Evolutionary conservation across 2,888 invertebrate species (phyloP), one percentile per base, ranked within the genome.

Genomic region (Encarsia formosa): DNA sequence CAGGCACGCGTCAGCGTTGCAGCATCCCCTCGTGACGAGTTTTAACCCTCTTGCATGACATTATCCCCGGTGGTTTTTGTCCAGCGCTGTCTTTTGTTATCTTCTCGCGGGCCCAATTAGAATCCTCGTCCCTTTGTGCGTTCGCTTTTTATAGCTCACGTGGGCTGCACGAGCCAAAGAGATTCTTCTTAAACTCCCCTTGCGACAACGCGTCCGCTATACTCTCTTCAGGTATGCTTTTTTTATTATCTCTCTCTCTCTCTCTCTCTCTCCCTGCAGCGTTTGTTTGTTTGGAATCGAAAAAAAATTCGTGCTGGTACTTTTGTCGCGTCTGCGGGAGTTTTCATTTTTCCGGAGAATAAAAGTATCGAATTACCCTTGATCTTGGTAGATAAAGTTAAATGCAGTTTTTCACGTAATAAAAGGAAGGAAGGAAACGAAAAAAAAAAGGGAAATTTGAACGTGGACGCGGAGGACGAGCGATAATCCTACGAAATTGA

Each of bases 121-220:
- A 70, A 68, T 68, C 71, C 63, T 71, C 70, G 68, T 54, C 69
- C 72, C 29, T 29, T 29, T 29, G 29, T 34, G 16, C 73, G 73
- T 74, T 53, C 59, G 67, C n/a, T n/a, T n/a, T n/a, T n/a, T n/a
- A n/a, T n/a, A n/a, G n/a, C 70, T 65, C 73, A 73, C 74, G 73
- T 73, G 72, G 71, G 69, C 58, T 58, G 62, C 73, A 72, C 73
- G 73, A 73, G 73, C 68, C 69, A 23, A 32, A 31, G 29, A 42
- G 55, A 29, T 34, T 13, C 16, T 34, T 11, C 34, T 8, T 29
- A 29, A 9, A 29, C 34, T 5, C n/a, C 26, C 26, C 26, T 26
- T 26, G 6, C 26, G 26, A n/a, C n/a, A n/a, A n/a, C n/a, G n/a
- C n/a, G n/a, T n/a, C n/a, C n/a, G n/a, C n/a, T n/a, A n/a, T n/a